Conservation (phyloP, 2,797 vertebrate species). For the Lagorchestes hirsutus region DNA sequence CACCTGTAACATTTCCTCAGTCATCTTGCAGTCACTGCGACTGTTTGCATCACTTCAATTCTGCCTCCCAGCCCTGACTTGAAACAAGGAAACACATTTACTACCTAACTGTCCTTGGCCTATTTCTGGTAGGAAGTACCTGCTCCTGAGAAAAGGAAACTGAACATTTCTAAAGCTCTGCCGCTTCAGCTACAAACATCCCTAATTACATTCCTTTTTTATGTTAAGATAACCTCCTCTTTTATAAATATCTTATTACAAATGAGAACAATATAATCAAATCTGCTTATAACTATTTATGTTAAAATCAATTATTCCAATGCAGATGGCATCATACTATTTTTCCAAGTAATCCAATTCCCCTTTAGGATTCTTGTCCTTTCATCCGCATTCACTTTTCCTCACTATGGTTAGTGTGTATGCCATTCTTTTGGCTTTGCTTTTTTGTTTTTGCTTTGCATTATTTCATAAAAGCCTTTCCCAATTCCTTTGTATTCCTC, state of each 20-base stretch:
- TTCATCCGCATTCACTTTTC: not conserved
- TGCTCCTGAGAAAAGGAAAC: not conserved
- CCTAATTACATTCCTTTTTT: not conserved
- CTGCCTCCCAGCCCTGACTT: not conserved
- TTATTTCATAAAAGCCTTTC: not conserved
- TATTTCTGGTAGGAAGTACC: not conserved
- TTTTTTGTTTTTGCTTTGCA: not conserved
- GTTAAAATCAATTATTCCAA: not conserved
- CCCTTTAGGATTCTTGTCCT: not conserved
- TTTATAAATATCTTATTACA: not conserved
- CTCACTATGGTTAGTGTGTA: not conserved
- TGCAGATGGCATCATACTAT: not conserved
- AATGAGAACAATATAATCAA: not conserved
- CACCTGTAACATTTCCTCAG: not conserved
- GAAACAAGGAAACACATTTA: not conserved
- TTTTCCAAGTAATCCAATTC: not conserved
- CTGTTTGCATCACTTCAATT: not conserved
- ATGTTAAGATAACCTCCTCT: not conserved
- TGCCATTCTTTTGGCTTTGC: not conserved
- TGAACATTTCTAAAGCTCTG: not conserved
- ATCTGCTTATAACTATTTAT: not conserved
- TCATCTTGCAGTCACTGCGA: not conserved
- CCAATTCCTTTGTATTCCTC: not conserved
- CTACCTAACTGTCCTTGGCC: not conserved
- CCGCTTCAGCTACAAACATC: not conserved